phyloP scores from a whole-genome alignment of 2,797 vertebrate species.

The Tamandua tetradactyla region DNA sequence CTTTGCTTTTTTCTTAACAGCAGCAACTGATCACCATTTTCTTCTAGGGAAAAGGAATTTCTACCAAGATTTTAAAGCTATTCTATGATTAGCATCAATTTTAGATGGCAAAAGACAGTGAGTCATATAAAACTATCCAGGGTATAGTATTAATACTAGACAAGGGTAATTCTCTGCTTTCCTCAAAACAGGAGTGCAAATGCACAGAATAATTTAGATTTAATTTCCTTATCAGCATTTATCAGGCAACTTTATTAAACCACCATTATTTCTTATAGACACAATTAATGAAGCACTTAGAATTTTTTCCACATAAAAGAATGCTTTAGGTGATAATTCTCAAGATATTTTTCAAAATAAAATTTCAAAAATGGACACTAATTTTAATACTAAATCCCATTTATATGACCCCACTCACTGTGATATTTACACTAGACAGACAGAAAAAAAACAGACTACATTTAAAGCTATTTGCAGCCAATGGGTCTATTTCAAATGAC shows the following conservation, averaged over 20 bases:
- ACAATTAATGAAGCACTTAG: background rate
- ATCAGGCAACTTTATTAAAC: background rate
- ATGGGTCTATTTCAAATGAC: slow-evolving; percentile 8
- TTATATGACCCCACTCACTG: slow-evolving; percentile 2
- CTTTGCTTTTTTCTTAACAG: background rate
- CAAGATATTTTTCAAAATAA: slow-evolving; percentile 40
- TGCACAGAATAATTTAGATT: background rate
- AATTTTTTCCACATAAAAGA: slow-evolving; percentile 28
- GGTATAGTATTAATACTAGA: no score
- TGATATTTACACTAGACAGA: background rate
- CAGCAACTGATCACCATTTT: background rate
- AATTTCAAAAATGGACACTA: slow-evolving; percentile 25
- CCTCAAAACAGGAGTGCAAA: background rate
- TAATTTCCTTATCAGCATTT: background rate
- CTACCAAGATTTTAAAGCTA: background rate
- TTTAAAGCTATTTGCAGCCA: background rate
- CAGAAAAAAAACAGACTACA: background rate
- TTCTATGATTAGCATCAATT: background rate
- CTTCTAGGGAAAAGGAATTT: background rate
- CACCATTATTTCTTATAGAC: background rate
- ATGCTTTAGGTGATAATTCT: slow-evolving; percentile 29
- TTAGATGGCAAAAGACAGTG: background rate
- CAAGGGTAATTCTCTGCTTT: background rate
- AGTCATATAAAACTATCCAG: background rate
- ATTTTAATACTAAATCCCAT: slow-evolving; percentile 38